Evolutionary conservation across 2,888 invertebrate species (phyloP), one percentile per base, ranked within the genome.

Genomic region (Andrena bucephala): DNA sequence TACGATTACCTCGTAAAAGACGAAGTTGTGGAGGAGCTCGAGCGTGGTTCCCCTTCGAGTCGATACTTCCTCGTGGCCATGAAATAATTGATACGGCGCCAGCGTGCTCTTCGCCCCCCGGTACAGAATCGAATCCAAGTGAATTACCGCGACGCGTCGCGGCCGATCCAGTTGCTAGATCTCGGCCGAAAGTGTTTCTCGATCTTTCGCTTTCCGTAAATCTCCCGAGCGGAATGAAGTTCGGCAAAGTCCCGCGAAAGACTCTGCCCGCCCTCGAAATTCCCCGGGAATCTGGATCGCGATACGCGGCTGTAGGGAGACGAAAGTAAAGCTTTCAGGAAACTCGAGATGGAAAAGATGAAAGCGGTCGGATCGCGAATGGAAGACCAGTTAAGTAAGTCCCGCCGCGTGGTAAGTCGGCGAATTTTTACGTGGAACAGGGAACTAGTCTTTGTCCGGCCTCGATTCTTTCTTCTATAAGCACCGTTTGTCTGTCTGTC

Each of bases 1-100:
- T 36, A 36, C 29, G 8, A 27, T 42, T 57, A 4, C 7, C 33
- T 1, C 42, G 62, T 8, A 5, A 8, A 24, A 73, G n/a, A 57
- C 42, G 31, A 74, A 42, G 69, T 42, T 48, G 29, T 5, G 20
- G n/a, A 33, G n/a, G 50, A 13, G 10, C 20, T 48, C n/a, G 59
- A 74, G 24, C 16, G 33, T 33, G 5, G 16, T 10, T 24, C n/a
- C 16, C 24, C 8, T 27, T 60, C 24, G 59, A 69, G 57, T n/a
- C 74, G 69, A 69, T 60, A 70, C n/a, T 70, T n/a, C 6, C 59
- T 6, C 74, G 10, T 31, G 59, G n/a, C 59, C 20, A 2, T 27
- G 62, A 70, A 63, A 71, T 52, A 74, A 74, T 76, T 62, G 71
- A 76, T 10, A 59, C 59, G 48, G 24, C 48, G 68, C 42, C 31